A percentile compares a stretch with the other conserved stretches of the same genome.
Evolutionary conservation across 2,888 invertebrate species (phyloP).

Genomic region (Heteropelma amictum): DNA sequence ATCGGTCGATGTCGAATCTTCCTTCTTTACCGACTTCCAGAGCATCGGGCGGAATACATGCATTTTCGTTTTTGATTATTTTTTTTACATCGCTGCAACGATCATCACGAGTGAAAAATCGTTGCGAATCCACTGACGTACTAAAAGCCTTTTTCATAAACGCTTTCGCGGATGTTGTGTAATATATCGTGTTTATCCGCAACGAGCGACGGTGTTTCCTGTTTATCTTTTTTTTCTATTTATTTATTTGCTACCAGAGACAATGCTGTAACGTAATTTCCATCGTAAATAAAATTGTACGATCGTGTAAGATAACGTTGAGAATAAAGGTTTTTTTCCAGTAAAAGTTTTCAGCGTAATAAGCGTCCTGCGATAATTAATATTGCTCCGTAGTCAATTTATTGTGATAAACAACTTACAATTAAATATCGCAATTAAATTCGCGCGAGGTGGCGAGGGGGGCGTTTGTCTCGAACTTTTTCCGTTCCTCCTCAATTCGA

Average conservation of each 20-base stretch:
- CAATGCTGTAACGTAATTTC: slow-evolving; percentile 9
- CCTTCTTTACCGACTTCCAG: too few species aligned
- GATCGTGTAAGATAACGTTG: slow-evolving; percentile 37
- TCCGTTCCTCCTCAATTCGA: background rate
- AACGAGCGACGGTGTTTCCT: slow-evolving; percentile 12
- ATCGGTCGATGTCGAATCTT: too few species aligned
- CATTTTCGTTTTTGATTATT: too few species aligned
- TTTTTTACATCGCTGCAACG: too few species aligned
- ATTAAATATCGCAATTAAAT: slow-evolving; percentile 36
- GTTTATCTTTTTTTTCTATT: too few species aligned
- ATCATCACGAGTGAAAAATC: too few species aligned
- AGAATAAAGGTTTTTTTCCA: slow-evolving; percentile 45
- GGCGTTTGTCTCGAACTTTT: background rate
- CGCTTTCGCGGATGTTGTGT: too few species aligned
- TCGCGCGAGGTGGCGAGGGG: slow-evolving; percentile 20
- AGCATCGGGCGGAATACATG: too few species aligned
- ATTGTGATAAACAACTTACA: slow-evolving; percentile 45
- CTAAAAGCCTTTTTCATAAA: too few species aligned
- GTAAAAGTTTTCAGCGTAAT: background rate
- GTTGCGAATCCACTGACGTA: too few species aligned
- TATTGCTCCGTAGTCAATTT: slow-evolving; percentile 53
- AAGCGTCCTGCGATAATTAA: background rate
- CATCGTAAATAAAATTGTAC: slow-evolving; percentile 22
- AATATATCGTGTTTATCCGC: slow-evolving; percentile 12
- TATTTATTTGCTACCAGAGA: slow-evolving; percentile 40